Evolutionary conservation across 2,888 invertebrate genomes (phyloP), one percentile per base, ranked within the genome.

Genomic region (Augochlorella aurata): DNA sequence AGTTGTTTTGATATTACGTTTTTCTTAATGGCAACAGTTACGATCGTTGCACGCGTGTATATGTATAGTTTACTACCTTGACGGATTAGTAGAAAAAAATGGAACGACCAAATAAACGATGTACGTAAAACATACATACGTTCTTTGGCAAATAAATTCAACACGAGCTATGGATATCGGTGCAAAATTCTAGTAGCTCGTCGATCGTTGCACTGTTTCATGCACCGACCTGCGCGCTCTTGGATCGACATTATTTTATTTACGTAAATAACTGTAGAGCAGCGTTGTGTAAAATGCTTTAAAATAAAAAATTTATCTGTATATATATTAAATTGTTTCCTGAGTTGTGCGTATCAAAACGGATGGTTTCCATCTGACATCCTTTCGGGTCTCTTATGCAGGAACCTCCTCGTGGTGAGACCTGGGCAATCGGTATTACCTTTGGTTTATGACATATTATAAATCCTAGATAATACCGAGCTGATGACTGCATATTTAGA

Each of bases 281-380:
- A 86, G 89, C 90, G 87, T 92, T 91, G 89, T 91, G 89, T 88
- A 89, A 91, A 88, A 91, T 89, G 91, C 91, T 92, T 92, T 83
- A 79, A 92, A 92, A 92, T 90, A 89, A 91, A 90, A 79, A 50
- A 83, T 82, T 77, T 77, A 79, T 79, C 79, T 84, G 67, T 88
- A 87, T 79, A 86, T 24, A 70, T 52, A 71, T 69, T 77, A 68
- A 68, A 77, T 70, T 77, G 63, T 74, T 58, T 79, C 10, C 54
- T 54, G 54, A 54, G n/a, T 21, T 21, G 12, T 54, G 54, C 21
- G 21, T 21, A 54, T n/a, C 21, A 12, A 21, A 21, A 54, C n/a
- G n/a, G n/a, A 54, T 54, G 54, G 5, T 21, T 21, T 54, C 5
- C 54, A 21, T 54, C 12, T 12, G 21, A 21, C 54, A 54, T 54